Evolutionary conservation across 2,888 invertebrate species (phyloP).

Genomic region (Lucinisca nassula): DNA sequence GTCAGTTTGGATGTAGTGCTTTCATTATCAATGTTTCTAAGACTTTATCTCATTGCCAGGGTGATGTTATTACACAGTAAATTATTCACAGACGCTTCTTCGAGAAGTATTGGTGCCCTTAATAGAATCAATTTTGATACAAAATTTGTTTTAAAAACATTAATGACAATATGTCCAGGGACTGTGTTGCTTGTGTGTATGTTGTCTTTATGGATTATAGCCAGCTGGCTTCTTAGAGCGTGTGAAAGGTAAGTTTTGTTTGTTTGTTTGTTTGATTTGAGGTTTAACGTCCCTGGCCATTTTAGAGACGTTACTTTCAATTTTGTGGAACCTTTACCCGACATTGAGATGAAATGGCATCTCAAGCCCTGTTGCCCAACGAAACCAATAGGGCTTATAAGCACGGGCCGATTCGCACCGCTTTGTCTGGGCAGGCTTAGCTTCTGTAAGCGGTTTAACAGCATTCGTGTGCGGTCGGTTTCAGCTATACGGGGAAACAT

Average conservation of each 20-base stretch:
- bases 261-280: too few relatives aligned
- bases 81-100: slow-evolving; percentile 99
- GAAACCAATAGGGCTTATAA: too few relatives aligned
- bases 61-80: slow-evolving; percentile 99
- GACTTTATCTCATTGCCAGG: slow-evolving; percentile 99
- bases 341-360: too few relatives aligned
- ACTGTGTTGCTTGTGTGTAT: slow-evolving; percentile 99
- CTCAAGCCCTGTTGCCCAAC: too few relatives aligned
- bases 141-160: slow-evolving; percentile 97
- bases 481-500: too few relatives aligned
- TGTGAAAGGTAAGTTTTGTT: slow-evolving; percentile 95
- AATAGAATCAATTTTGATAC: slow-evolving; percentile 92
- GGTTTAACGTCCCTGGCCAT: too few relatives aligned
- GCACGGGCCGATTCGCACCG: too few relatives aligned
- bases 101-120: slow-evolving; percentile 92
- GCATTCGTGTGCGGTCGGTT: too few relatives aligned
- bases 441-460: too few relatives aligned
- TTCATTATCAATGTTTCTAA: slow-evolving; percentile 99
- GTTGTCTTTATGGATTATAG: slow-evolving; percentile 99
- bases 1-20: slow-evolving; percentile 94
- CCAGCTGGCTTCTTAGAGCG: slow-evolving; percentile 99
- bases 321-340: too few relatives aligned
- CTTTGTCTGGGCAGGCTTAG: too few relatives aligned
- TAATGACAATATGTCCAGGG: slow-evolving; percentile 99
- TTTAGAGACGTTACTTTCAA: too few relatives aligned